Base-by-base conservation (phyloP, 37 sponge, comb jelly and placozoan genomes). In the Chondrosia reniformis region DNA sequence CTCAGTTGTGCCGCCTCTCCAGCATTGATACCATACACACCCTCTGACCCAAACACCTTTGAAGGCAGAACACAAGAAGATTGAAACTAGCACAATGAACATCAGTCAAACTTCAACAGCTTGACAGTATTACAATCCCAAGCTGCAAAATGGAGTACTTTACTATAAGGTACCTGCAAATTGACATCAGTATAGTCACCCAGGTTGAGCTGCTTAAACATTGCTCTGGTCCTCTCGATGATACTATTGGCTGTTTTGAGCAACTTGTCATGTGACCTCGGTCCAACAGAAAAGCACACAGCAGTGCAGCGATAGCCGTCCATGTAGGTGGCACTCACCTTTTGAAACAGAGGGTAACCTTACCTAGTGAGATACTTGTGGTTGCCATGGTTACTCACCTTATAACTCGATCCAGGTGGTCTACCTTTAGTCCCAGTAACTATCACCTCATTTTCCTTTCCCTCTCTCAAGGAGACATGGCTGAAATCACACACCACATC, bases 401-500 rank as follows among this genome's bases (percentile, higher is more conserved):
- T 97, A 77, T 91, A 97, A 46, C 63, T 31, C 2, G 71, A 55
- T 28, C 81, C 25, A n/a, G 99, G 87, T 22, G 89, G 75, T 4
- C 31, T 84, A 24, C 99, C 99, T 22, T 12, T 79, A 17, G 96
- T 96, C 3, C 99, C 96, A 21, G 56, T 46, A 28, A 98, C 95
- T 28, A 82, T 24, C 0, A 98, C 96, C 17, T 69, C 86, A 55
- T 89, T 73, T 9, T 77, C 77, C 55, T n/a, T 41, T 54, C 87
- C 88, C 49, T 82, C 67, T n/a, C n/a, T n/a, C 31, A 97, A 55
- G 2, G 33, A 31, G 10, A 98, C 96, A 76, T 95, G 55, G 33
- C 89, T 54, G 77, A 94, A 98, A 76, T 98, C 96, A 88, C 99
- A 98, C 0, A 69, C 87, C 54, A 98, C 99, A 88, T 98, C 99